Base-by-base conservation (phyloP, 2,888 invertebrate species). In the Biston stratarius region DNA sequence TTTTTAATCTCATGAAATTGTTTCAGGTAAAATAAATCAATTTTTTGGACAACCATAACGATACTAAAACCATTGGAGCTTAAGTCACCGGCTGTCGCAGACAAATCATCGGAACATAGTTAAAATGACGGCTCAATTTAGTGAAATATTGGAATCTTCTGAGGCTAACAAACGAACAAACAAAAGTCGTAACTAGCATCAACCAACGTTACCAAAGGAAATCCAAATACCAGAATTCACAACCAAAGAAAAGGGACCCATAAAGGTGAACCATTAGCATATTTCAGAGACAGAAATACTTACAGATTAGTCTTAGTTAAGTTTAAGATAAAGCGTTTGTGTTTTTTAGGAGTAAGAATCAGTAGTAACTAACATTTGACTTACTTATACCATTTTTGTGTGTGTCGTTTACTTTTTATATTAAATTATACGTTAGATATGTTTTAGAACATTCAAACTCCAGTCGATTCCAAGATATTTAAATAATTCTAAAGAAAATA, bases 301-400 rank as follows among this genome's bases (percentile, higher is more conserved):
- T 24, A 87, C 89, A 89, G 77, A 60, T 90, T 88, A 88, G 77
- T 75, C 15, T 73, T 76, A 77, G 67, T 71, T 87, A 80, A 78
- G 71, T 78, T 77, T 61, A 65, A 70, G 61, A 69, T 74, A 73
- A 73, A 71, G 76, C 61, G 79, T 78, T 77, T 68, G 76, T 76
- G 71, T 61, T 67, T 59, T n/a, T 59, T 79, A 79, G 61, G 38
- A 67, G 67, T 73, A 74, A 52, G 58, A 53, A 40, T 49, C 48
- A 52, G 40, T 60, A 48, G 48, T 11, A 44, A 12, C 1, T 44
- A 44, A 44, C 44, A n/a, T 44, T 44, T 44, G n/a, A 48, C 48
- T 45, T 14, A 10, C 11, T 11, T 42, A 45, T 8, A 7, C n/a
- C n/a, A 45, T n/a, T 6, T n/a, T 5, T 45, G 12, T n/a, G n/a